Base-by-base conservation (phyloP, 2,888 invertebrate species). In the Drosophila austrosaltans region DNA sequence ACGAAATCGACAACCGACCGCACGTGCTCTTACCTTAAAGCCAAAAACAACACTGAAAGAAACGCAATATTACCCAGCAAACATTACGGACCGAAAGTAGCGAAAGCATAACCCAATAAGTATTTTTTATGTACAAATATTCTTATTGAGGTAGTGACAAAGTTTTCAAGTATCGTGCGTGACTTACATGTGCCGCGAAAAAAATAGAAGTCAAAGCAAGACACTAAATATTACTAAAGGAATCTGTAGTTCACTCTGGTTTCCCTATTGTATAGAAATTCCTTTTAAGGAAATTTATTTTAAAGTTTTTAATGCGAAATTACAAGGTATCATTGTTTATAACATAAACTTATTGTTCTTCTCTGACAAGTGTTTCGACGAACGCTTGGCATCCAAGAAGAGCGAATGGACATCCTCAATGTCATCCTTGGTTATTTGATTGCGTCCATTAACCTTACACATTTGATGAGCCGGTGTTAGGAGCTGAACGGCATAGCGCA, bases 301-400 rank as follows among this genome's bases (percentile, higher is more conserved):
- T 8, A 22, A 20, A 48, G 22, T 22, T 48, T 22, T 25, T 2
- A 25, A 25, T 48, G 16, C 63, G 73, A 44, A 74, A 78, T 59
- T 70, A 32, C 22, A 54, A 54, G 60, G 1, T 48, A 6, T n/a
- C 58, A 54, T 54, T 62, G 56, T 61, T 93, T 94, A 98, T 93
- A 96, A 95, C 97, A 98, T 98, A 93, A 94, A 98, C 93, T 98
- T 98, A 87, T 97, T 97, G 89, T 96, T 95, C 90, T 98, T 95
- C 90, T 97, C 96, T 0, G 97, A 95, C 62, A 99, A 94, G 89
- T 98, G 97, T 91, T 97, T 97, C 0, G 98, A 98, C 0, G 99
- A 99, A 39, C 98, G 95, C 93, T 99, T 99, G 25, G 98, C 98
- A 93, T 99, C 99, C 75, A 98, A 94, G 93, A 99, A 99, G 20